Evolutionary conservation across 2,888 invertebrate genomes (phyloP).

Genomic region (Patella ulyssiponensis): DNA sequence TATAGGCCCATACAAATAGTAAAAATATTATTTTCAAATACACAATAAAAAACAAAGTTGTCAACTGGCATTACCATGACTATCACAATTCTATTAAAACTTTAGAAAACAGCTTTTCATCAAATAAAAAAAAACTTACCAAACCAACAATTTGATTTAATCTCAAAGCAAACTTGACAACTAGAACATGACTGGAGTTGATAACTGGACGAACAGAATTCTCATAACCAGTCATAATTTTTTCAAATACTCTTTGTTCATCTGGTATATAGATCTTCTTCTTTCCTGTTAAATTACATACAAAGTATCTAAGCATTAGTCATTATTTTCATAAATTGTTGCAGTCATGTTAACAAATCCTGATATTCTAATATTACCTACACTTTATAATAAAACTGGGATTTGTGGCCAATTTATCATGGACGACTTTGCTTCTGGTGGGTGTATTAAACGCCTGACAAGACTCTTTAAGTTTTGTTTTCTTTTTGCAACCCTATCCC

Average conservation of each 20-base stretch:
- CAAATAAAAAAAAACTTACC: slow-evolving; percentile 64
- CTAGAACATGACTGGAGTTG: slow-evolving; percentile 73
- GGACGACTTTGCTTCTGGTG: too few species aligned
- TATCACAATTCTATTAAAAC: slow-evolving; percentile 4
- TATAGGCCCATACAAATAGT: background rate
- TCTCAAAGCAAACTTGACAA: slow-evolving; percentile 75
- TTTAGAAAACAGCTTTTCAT: background rate
- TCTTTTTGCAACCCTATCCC: too few species aligned
- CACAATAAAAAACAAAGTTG: background rate
- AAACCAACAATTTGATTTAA: slow-evolving; percentile 76
- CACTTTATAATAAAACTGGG: too few species aligned
- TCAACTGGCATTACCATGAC: slow-evolving; percentile 16
- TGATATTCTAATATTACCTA: too few species aligned
- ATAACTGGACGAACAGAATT: slow-evolving; percentile 75
- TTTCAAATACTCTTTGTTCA: slow-evolving; percentile 73
- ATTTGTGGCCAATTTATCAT: too few species aligned
- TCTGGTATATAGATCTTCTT: slow-evolving; percentile 46
- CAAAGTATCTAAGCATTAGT: background rate
- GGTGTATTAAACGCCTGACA: too few species aligned
- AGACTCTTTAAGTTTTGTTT: too few species aligned
- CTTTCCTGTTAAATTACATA: background rate
- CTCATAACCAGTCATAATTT: slow-evolving; percentile 75
- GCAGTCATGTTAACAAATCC: too few species aligned
- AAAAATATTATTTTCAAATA: background rate
- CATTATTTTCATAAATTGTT: too few species aligned